Evolutionary conservation across 2,888 invertebrate genomes (phyloP), one percentile per base, ranked within the genome.

Genomic region (Eretmocerus hayati): DNA sequence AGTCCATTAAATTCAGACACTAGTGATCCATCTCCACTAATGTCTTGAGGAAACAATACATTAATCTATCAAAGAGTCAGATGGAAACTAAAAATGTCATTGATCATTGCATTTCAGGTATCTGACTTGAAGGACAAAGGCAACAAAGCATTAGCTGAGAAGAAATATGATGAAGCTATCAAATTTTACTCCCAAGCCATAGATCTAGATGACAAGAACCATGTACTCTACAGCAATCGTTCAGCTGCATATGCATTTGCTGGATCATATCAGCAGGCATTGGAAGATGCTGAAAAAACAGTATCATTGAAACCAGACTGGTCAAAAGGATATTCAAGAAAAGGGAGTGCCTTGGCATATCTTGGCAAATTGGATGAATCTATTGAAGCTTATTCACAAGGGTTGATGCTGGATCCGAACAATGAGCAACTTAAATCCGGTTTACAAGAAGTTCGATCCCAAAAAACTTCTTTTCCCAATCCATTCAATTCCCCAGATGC

Each of bases 221-320:
- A 92, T 76, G 90, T 94, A 65, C 76, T 94, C 20, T 93, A 78
- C 64, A 93, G 92, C 61, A 94, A 94, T 72, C 81, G 94, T 46
- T 93, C 93, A 1, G 93, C 93, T 5, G 93, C 93, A 5, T 84
- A 86, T 64, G 87, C 90, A 2, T 92, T 91, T 73, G 80, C 83
- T 38, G 82, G 80, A 20, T 80, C 86, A 55, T 92, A 84, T 63
- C 68, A 74, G 2, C 78, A 82, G 52, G 90, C 94, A 0, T 72
- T 93, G 22, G 78, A 81, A 56, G 94, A 94, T 76, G 94, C 92
- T 0, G 85, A 91, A 53, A 83, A 84, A 65, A 90, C 90, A 1
- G 77, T 94, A 8, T 71, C 78, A 40, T 60, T 92, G 15, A 90
- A 91, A 67, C 83, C 90, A 8, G 81, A 82, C 49, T 94, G 93